Evolutionary conservation across 2,888 invertebrate species (phyloP), one percentile per base, ranked within the genome.

Genomic region (Noctua fimbriata): DNA sequence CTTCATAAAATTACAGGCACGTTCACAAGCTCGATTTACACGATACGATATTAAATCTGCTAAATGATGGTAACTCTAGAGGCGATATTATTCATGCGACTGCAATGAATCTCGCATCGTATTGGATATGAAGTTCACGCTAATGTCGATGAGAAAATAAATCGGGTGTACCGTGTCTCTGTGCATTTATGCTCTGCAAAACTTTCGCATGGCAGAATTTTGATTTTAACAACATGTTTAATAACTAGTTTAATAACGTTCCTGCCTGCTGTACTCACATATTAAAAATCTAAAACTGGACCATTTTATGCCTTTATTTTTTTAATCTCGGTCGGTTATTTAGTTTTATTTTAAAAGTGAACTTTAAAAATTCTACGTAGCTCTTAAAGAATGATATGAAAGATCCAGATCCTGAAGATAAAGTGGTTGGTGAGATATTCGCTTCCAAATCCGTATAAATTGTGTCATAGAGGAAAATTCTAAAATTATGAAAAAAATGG

Each of bases 11-110:
- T 36, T 28, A 65, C 66, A 69, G 21, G 18, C 41, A 63, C 47
- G 24, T 16, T 24, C 69, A 67, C 60, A 32, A 47, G 52, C 10
- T 73, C 47, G 47, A 41, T 58, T 81, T 60, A 70, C 76, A 82
- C 71, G 52, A 47, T 41, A n/a, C 49, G 67, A 73, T 76, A 82
- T 74, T 77, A 82, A 74, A 77, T 71, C 71, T 71, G 52, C 4
- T 36, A 58, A 49, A 49, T 44, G 73, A 69, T 52, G 63, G 41
- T 76, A 69, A 74, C 73, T 69, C 58, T 18, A 69, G 63, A 36
- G 44, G 49, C 65, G 32, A 72, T 69, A 69, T 77, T 74, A 82
- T 86, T 77, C 73, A 86, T 60, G 44, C 44, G 74, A 69, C 52
- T 66, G 83, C 47, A 72, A 86, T 72, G 74, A 86, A 72, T 77